These are phyloP conservation scores for Cataglyphis albicans DNA, from an alignment of 2,888 invertebrate species.

Conservation along the genomic window DNA sequence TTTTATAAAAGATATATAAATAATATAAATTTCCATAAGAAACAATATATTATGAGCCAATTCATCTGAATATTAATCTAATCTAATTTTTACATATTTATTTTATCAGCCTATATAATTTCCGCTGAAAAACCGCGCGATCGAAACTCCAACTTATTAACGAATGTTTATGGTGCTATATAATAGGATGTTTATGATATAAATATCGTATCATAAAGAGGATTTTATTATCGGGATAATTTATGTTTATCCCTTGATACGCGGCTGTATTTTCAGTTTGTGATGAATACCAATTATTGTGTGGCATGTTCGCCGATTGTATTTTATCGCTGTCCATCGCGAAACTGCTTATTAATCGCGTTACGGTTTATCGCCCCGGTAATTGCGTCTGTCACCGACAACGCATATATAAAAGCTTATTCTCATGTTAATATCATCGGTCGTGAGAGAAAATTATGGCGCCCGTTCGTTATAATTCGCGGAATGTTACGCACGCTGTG, in stretches of 20 bases:
- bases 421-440: constrained; percentile 64
- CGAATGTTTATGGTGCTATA: not conserved
- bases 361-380: constrained; percentile 73
- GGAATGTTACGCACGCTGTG: constrained; percentile 37
- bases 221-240: constrained; percentile 40
- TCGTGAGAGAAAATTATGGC: constrained; percentile 62
- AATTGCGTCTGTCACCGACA: constrained; percentile 63
- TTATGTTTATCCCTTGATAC: constrained; percentile 42
- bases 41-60: no score
- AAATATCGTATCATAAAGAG: constrained; percentile 25
- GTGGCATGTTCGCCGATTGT: constrained; percentile 35
- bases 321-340: constrained; percentile 16
- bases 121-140: not conserved
- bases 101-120: not conserved
- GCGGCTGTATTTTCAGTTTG: constrained; percentile 26
- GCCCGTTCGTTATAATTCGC: constrained; percentile 34
- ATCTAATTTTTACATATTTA: no score
- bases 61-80: no score
- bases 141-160: not conserved
- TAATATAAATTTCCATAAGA: no score
- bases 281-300: constrained; percentile 49
- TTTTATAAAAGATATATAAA: not conserved
- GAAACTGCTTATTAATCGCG: constrained; percentile 70
- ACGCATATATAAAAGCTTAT: constrained; percentile 59
- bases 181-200: constrained; percentile 22